A percentile compares a stretch with the other conserved stretches of the same genome.
phyloP scores from a whole-genome alignment of 2,888 invertebrate species.

The Erannis defoliaria region DNA sequence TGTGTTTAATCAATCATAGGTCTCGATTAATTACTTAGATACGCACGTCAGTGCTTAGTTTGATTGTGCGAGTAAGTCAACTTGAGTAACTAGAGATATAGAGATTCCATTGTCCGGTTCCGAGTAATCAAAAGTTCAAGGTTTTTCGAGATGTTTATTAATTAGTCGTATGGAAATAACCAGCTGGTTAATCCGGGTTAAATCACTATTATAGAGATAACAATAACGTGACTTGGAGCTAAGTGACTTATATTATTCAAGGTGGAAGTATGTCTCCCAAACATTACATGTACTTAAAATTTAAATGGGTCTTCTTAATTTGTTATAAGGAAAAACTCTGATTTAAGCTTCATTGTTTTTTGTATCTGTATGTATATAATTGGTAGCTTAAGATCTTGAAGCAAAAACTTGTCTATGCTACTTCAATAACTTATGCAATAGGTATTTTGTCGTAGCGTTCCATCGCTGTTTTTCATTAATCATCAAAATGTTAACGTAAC shows the following conservation, averaged over 20 bases:
- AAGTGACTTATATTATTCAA: slow-evolving; percentile 48
- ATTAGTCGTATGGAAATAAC: slow-evolving; percentile 78
- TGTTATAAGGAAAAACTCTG: slow-evolving; percentile 49
- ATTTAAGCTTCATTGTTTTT: slow-evolving; percentile 29
- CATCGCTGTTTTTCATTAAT: slow-evolving; percentile 8
- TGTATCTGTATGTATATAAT: background rate
- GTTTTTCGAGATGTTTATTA: slow-evolving; percentile 79
- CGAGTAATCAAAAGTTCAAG: slow-evolving; percentile 82
- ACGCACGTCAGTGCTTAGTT: slow-evolving; percentile 61
- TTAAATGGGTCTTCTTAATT: slow-evolving; percentile 45
- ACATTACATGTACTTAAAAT: slow-evolving; percentile 31
- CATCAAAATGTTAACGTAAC: slow-evolving; percentile 35
- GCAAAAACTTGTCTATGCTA: slow-evolving; percentile 9
- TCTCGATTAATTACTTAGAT: slow-evolving; percentile 85
- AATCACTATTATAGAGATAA: slow-evolving; percentile 68
- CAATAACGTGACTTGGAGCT: slow-evolving; percentile 69
- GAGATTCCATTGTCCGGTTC: slow-evolving; percentile 80
- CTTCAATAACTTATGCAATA: slow-evolving; percentile 16
- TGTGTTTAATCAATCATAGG: slow-evolving; percentile 86
- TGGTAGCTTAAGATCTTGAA: slow-evolving; percentile 4
- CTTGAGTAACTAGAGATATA: slow-evolving; percentile 47
- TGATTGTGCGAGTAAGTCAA: slow-evolving; percentile 22
- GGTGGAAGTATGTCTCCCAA: slow-evolving; percentile 32
- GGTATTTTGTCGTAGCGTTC: slow-evolving; percentile 4
- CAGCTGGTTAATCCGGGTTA: slow-evolving; percentile 66